These are phyloP conservation scores for Epirrhoe alternata DNA, from an alignment of 2,888 invertebrate species.

Conservation along the genomic window DNA sequence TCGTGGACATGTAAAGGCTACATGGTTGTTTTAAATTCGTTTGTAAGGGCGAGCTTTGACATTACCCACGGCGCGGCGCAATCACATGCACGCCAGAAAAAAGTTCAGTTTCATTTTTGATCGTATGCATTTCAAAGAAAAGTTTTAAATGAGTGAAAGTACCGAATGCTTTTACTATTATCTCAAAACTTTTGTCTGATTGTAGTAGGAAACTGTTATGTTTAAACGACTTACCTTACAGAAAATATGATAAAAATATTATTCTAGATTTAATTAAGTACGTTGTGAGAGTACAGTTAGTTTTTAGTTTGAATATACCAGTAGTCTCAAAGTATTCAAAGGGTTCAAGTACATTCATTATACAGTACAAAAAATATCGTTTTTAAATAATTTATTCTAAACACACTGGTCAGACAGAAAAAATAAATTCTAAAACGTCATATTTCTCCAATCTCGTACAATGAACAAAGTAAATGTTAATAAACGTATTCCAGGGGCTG, in stretches of 20 bases:
- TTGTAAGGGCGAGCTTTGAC: conserved; percentile 66
- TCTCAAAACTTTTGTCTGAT: neutral
- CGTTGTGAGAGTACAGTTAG: too few relatives aligned
- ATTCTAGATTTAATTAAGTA: too few relatives aligned
- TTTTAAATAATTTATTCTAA: neutral
- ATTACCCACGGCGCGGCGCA: conserved; percentile 59
- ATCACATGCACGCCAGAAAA: conserved; percentile 58
- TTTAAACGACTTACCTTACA: too few relatives aligned
- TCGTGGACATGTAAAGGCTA: conserved; percentile 59
- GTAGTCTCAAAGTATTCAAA: too few relatives aligned
- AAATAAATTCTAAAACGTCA: conserved; percentile 40
- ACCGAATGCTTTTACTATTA: neutral
- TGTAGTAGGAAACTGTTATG: too few relatives aligned
- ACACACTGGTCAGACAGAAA: neutral
- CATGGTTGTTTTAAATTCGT: conserved; percentile 58
- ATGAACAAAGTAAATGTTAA: conserved; percentile 65
- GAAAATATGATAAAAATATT: too few relatives aligned
- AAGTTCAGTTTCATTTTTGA: conserved; percentile 46
- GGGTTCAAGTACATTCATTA: too few relatives aligned
- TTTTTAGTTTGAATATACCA: too few relatives aligned
- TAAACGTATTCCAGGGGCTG: conserved; percentile 63
- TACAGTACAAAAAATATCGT: too few relatives aligned
- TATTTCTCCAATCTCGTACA: conserved; percentile 48
- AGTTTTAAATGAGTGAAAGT: neutral
- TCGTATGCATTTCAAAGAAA: neutral